Conservation (phyloP, 2,797 vertebrate genomes). For the Halcyon chelicuti region DNA sequence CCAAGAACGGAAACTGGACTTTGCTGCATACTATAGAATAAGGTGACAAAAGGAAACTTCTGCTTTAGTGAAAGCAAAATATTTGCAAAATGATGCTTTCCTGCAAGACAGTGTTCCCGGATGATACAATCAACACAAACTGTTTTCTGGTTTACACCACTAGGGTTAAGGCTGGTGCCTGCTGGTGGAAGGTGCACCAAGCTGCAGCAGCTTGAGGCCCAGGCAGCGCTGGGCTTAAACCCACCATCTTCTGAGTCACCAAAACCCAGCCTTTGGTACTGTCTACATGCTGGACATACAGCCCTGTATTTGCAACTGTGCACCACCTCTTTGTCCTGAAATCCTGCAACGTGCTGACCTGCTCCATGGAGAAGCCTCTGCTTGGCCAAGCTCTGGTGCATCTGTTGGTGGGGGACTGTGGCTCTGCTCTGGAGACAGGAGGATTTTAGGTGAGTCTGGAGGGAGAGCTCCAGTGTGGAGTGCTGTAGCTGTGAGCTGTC, state of each 20-base stretch:
- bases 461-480: not conserved
- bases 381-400: not conserved
- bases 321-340: accelerated
- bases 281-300: too few species aligned
- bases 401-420: not conserved
- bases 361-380: not conserved
- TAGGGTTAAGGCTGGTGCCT: not conserved
- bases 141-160: accelerated
- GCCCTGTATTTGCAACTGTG: too few species aligned
- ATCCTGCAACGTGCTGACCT: accelerated
- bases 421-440: accelerated
- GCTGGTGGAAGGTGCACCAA: not conserved
- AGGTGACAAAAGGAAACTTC: not conserved
- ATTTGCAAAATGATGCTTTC: not conserved
- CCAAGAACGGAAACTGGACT: not conserved
- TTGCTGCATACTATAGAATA: not conserved
- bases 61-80: not conserved
- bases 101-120: not conserved
- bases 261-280: not conserved
- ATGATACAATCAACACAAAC: not conserved
- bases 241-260: accelerated
- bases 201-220: not conserved
- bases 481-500: not conserved
- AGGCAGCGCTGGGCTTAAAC: not conserved
- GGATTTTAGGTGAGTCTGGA: not conserved